Conservation (phyloP, 2,888 invertebrate genomes). For the Arge pagana region DNA sequence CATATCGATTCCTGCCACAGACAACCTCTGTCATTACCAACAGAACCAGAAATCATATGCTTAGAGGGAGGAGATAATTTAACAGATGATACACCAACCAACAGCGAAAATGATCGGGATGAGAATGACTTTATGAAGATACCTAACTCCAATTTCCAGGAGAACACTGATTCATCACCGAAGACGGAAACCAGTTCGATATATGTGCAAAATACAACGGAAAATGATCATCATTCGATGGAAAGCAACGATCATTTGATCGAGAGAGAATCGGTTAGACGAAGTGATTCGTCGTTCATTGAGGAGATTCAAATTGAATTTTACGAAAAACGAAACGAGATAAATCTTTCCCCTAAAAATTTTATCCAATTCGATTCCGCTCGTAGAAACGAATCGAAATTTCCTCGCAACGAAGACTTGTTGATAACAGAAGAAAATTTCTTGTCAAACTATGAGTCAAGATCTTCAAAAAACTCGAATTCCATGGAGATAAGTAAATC, state of each 20-base stretch:
- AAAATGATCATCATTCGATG: constrained; percentile 29
- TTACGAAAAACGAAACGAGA: not conserved
- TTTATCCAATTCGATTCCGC: too few species aligned
- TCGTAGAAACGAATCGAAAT: constrained; percentile 28
- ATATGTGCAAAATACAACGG: constrained; percentile 27
- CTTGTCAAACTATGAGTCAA: constrained; percentile 42
- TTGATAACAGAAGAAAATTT: constrained; percentile 49
- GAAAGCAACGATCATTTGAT: constrained; percentile 31
- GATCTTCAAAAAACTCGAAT: constrained; percentile 33
- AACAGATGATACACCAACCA: constrained; percentile 42
- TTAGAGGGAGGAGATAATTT: constrained; percentile 50
- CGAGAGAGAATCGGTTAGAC: constrained; percentile 26
- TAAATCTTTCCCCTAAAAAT: not conserved
- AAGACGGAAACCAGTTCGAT: constrained; percentile 36
- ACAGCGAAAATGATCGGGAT: constrained; percentile 4
- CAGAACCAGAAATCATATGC: constrained; percentile 54
- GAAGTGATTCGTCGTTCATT: constrained; percentile 5
- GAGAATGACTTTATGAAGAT: not conserved
- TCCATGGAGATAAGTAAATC: constrained; percentile 37
- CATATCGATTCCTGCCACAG: constrained; percentile 54
- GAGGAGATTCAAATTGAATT: constrained; percentile 7
- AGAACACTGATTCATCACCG: constrained; percentile 26
- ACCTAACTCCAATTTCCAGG: not conserved
- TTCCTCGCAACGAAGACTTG: constrained; percentile 44
- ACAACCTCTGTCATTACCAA: constrained; percentile 48